Evolutionary conservation across 2,113 vertebrate genomes (phyloP).

Genomic region (Rhodinocichla rosea): DNA sequence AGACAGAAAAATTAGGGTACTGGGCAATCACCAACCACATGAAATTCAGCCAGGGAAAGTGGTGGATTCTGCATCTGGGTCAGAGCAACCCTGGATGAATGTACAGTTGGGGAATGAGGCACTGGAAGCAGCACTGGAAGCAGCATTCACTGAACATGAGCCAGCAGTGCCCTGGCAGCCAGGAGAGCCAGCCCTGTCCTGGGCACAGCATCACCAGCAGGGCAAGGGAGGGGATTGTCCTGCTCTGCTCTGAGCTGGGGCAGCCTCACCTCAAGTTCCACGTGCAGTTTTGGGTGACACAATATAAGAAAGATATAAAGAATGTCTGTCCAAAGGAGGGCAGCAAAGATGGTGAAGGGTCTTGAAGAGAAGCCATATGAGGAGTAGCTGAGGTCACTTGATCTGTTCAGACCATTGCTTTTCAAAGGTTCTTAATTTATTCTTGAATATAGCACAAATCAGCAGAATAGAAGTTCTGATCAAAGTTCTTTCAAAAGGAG

Average conservation of each 20-base stretch:
- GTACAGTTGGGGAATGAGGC: not conserved
- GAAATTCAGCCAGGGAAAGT: not conserved
- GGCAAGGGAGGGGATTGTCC: not conserved
- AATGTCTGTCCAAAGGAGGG: not conserved
- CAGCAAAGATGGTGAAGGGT: not conserved
- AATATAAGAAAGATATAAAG: not conserved
- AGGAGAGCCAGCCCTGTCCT: fast-evolving
- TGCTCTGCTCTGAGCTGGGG: fast-evolving
- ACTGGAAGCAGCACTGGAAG: not conserved
- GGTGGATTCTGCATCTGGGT: fast-evolving
- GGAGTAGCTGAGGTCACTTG: not conserved
- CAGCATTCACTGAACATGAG: not conserved
- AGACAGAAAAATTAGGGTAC: too few species aligned
- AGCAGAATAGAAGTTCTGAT: not conserved
- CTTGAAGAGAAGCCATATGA: not conserved
- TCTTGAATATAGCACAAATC: not conserved
- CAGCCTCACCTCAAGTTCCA: not conserved
- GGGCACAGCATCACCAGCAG: fast-evolving
- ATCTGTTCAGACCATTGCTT: not conserved
- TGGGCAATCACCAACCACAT: not conserved
- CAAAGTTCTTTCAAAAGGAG: not conserved
- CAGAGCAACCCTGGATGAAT: not conserved
- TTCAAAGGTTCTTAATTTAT: not conserved
- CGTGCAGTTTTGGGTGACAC: not conserved
- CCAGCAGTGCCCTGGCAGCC: not conserved